Evolutionary conservation across 2,888 invertebrate genomes (phyloP), one percentile per base, ranked within the genome.

Genomic region (Meta bourneti): DNA sequence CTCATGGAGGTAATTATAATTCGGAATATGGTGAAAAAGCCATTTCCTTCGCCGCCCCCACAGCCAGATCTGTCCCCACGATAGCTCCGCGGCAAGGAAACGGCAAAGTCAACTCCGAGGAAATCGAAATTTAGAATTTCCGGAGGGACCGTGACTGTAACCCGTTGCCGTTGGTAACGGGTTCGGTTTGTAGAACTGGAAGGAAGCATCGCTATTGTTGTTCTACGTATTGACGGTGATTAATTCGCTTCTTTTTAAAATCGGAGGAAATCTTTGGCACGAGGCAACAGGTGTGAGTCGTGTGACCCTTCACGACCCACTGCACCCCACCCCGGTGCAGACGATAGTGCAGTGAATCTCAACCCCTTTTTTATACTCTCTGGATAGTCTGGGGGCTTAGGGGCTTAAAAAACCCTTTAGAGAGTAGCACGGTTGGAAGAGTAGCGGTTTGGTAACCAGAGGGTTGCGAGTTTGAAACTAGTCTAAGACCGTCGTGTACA

Each of bases 1-100:
- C 69, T 81, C 75, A 52, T 54, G 88, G 69, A 70, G 81, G 74
- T 81, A 88, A 88, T 88, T 81, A 81, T 80, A 54, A 88, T 74
- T 87, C 19, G 54, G 79, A 78, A 86, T 78, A 70, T 78, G 52
- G 34, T 86, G 71, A 20, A 69, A 61, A 78, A 8, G 6, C 16
- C 78, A 69, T 72, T 79, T 88, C 88, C 88, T 81, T 61, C 74
- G 61, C 74, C 84, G 4, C 83, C 75, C 75, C 75, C 75, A n/a
- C 49, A 11, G 2, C 61, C 74, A 87, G 87, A 87, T 79, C 69
- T 13, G 51, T 75, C 13, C 54, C 77, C 52, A 80, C 61, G 81
- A 88, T 88, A 88, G 52, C 54, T 9, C 34, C 71, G 49, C 20
- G 72, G 20, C 77, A 54, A 87, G 87, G 87, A 80, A 87, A 87